A percentile compares a stretch with the other conserved stretches of the same genome.
Conservation (phyloP, 2,113 vertebrate genomes). For the Equus quagga region DNA sequence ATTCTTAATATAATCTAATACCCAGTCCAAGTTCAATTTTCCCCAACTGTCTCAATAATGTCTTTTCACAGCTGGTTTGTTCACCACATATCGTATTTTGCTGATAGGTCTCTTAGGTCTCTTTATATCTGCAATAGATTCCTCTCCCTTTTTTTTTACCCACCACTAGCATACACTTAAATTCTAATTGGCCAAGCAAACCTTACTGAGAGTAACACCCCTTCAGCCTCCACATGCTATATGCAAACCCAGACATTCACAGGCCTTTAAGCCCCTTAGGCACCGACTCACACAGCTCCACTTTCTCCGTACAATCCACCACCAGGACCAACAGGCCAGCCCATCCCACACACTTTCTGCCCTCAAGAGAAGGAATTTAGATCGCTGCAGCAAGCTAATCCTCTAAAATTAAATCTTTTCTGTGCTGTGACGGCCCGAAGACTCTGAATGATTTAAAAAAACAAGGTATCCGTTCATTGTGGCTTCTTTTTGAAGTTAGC, state of each 20-base stretch:
- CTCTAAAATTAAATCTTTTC: conserved; percentile 64
- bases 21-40: background rate
- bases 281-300: background rate
- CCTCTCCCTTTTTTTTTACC: background rate
- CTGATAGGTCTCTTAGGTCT: background rate
- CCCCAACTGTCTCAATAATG: background rate
- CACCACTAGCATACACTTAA: background rate
- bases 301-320: accelerated
- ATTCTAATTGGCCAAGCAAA: background rate
- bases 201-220: background rate
- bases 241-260: background rate
- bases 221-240: background rate
- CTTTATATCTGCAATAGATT: background rate
- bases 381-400: conserved; percentile 18
- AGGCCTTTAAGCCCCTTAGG: background rate
- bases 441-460: conserved; percentile 50
- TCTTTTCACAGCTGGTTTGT: conserved; percentile 42
- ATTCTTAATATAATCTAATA: conserved; percentile 43
- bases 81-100: background rate
- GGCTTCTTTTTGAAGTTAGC: conserved; percentile 50
- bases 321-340: background rate
- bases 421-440: background rate
- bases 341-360: background rate
- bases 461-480: background rate
- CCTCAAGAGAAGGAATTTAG: conserved; percentile 40